Base-by-base conservation (phyloP, 2,113 vertebrate genomes). In the Pithys albifrons region DNA sequence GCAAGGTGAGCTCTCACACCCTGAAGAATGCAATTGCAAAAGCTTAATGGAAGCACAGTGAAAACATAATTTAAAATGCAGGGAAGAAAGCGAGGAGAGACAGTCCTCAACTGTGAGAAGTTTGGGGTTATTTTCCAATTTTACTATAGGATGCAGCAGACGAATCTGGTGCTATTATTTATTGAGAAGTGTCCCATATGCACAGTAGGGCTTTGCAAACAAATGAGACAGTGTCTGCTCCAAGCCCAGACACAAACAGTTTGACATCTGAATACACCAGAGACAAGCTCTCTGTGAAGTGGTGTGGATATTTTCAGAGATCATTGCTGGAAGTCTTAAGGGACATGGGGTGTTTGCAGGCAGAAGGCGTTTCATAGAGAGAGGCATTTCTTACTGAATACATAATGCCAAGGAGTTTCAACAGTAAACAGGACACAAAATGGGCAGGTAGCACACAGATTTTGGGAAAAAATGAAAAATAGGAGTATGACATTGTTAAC, bases 271-370 rank as follows among this genome's bases (percentile, higher is more conserved):
- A 96, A 96, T 95, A 96, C 96, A 94, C 95, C 57, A 84, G 96
- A 95, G 96, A 96, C 61, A 45, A 87, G 65, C 94, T 92, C 95
- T 96, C 80, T 83, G 92, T 96, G 95, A 97, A 96, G 93, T 84
- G 82, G 83, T 95, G 93, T 93, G 96, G 96, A 87, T 97, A 96
- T 94, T 97, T 96, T 96, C 92, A 93, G 96, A 96, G 96, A 97
- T 97, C 95, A 96, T 94, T 92, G 96, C 88, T 95, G 80, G 85
- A 94, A 95, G 79, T 91, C 96, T 97, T 95, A 81, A 91, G 96
- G 95, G 96, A 97, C 92, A 94, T 0, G 2, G 41, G 62, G 79
- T 75, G 79, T 96, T 96, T 90, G 96, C 90, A 96, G 88, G 92
- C 92, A 91, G 85, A 84, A 94, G 79, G 83, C 12, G 1, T 95